Evolutionary conservation across 2,797 vertebrate genomes (phyloP).

Genomic region (Platalea minor): DNA sequence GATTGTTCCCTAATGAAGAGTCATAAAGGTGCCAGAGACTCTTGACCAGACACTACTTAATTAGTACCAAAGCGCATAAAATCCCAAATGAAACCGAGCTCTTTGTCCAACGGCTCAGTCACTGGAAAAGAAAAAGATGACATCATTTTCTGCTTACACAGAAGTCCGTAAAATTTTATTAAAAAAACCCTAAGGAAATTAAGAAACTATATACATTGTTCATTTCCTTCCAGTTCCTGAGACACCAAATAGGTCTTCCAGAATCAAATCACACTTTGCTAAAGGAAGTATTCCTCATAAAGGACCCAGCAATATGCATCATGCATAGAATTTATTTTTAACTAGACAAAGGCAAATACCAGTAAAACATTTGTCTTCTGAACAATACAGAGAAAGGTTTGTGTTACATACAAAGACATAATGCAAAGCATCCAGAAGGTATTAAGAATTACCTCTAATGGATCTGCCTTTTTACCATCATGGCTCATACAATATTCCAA

Average conservation of each 20-base stretch:
- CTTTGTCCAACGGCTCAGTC: neutral
- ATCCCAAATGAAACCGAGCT: neutral
- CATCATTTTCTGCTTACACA: conserved; percentile 17
- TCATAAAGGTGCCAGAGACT: conserved; percentile 53
- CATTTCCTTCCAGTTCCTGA: neutral
- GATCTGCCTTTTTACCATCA: neutral
- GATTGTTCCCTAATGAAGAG: conserved; percentile 55
- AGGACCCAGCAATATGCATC: neutral
- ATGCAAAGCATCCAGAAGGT: neutral
- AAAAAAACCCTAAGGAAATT: neutral
- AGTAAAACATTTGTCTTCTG: neutral
- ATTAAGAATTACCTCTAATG: neutral
- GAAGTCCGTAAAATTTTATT: conserved; percentile 27
- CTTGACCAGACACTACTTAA: conserved; percentile 61
- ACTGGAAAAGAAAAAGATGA: neutral
- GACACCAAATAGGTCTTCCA: conserved; percentile 25
- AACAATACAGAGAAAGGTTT: neutral
- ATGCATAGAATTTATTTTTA: neutral
- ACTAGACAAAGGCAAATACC: neutral
- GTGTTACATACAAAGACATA: neutral
- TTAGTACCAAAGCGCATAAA: conserved; percentile 47
- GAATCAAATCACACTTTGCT: neutral
- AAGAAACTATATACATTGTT: neutral
- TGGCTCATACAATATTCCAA: neutral
- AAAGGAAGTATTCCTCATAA: neutral